Evolutionary conservation across 2,797 vertebrate genomes (phyloP).

Genomic region (Rhinoraja longicauda): DNA sequence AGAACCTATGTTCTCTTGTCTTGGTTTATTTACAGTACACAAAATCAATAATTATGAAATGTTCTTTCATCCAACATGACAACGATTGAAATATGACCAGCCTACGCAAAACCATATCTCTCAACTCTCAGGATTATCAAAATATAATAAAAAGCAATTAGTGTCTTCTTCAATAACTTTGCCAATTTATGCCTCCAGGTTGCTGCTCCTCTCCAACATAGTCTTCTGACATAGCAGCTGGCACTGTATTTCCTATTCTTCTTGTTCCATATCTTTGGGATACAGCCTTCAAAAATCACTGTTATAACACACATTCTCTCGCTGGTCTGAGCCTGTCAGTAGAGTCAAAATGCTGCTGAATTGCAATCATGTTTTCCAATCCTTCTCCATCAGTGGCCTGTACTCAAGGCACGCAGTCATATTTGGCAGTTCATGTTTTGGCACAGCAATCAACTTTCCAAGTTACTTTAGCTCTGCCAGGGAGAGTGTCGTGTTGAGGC

Average conservation of each 20-base stretch:
- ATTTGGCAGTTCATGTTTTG: neutral
- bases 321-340: neutral
- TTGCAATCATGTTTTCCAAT: neutral
- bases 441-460: neutral
- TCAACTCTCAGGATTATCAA: constrained; percentile 4
- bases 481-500: neutral
- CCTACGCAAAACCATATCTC: neutral
- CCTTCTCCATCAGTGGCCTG: neutral
- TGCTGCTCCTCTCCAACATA: neutral
- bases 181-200: neutral
- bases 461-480: neutral
- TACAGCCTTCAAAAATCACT: neutral
- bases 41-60: constrained; percentile 5
- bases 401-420: neutral
- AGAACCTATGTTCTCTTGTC: neutral
- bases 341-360: neutral
- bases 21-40: neutral
- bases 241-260: neutral
- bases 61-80: neutral
- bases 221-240: neutral
- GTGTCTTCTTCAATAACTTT: neutral
- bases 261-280: neutral
- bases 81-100: neutral
- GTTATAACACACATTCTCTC: neutral
- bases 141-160: neutral